Base-by-base conservation (phyloP, 2,888 invertebrate genomes). In the Eueremaeus valkanovi region DNA sequence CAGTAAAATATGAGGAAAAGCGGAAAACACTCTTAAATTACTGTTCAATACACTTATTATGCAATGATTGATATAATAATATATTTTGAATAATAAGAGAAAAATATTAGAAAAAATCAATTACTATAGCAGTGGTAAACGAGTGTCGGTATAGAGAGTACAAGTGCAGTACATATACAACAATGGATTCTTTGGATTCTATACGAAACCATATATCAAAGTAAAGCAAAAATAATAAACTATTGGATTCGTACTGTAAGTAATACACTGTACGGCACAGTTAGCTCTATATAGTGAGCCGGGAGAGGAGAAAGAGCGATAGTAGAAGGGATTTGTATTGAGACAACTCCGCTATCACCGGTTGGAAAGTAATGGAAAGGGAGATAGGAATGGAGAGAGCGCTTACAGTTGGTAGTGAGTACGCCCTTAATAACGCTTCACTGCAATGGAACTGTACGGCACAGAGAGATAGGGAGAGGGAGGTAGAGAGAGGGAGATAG, bases 361-460 rank as follows among this genome's bases (percentile, higher is more conserved):
- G n/a, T 21, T 21, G 21, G 51, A 24, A 16, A 51, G n/a, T n/a
- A 16, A 24, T 24, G 51, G 40, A 66, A 3, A 66, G 66, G 40
- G 66, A 61, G 9, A 66, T 8, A 33, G n/a, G 8, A 36, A 8
- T 5, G 11, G 33, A 66, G 33, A 36, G 21, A n/a, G 27, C 40
- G 5, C n/a, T 27, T 24, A 58, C 24, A 58, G 29, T 58, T 66
- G 40, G 33, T n/a, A 29, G 11, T 16, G 33, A 40, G 33, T n/a
- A 66, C 66, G 66, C 66, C 66, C 66, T 66, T 33, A 66, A 66
- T 66, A 66, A 21, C 66, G 66, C 66, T 66, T 66, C 66, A 66
- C 66, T 66, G 66, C 66, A 66, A n/a, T n/a, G n/a, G n/a, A n/a
- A n/a, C n/a, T n/a, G n/a, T n/a, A n/a, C n/a, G n/a, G n/a, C n/a